Conservation (phyloP, 2,113 vertebrate species). For the Corvus cornix region DNA sequence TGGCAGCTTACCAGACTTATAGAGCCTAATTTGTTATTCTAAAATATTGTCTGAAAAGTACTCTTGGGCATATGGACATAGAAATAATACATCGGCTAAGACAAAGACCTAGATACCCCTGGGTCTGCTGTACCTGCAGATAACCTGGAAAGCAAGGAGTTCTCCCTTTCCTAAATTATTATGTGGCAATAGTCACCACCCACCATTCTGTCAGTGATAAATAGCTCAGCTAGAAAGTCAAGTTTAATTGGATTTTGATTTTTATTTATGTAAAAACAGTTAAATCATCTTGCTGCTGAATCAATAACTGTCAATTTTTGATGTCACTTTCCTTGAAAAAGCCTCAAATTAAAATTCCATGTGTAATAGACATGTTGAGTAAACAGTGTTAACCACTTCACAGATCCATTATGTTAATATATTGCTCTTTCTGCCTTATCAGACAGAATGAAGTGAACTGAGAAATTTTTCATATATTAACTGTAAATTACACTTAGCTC, state of each 20-base stretch:
- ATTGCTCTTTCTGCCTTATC: constrained; percentile 46
- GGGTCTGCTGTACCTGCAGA: not conserved
- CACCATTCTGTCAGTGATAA: not conserved
- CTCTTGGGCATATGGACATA: no score
- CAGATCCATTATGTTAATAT: constrained; percentile 53
- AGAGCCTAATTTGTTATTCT: not conserved
- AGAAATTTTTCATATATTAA: constrained; percentile 54
- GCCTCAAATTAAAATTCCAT: not conserved
- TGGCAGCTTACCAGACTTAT: not conserved
- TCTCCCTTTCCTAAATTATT: not conserved
- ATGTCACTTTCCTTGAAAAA: not conserved
- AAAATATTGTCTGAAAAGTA: not conserved
- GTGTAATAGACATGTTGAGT: constrained; percentile 6
- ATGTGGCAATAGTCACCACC: not conserved
- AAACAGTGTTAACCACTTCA: constrained; percentile 60
- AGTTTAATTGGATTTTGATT: constrained; percentile 27
- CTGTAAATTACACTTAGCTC: constrained; percentile 59
- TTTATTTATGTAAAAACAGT: not conserved
- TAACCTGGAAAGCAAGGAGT: not conserved
- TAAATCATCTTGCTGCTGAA: constrained; percentile 3
- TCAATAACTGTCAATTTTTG: not conserved
- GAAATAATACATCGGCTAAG: not conserved
- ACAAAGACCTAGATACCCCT: not conserved
- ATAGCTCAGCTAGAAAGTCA: not conserved
- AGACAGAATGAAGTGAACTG: constrained; percentile 53